Conservation (phyloP, 2,888 invertebrate species). For the Belgica antarctica region DNA sequence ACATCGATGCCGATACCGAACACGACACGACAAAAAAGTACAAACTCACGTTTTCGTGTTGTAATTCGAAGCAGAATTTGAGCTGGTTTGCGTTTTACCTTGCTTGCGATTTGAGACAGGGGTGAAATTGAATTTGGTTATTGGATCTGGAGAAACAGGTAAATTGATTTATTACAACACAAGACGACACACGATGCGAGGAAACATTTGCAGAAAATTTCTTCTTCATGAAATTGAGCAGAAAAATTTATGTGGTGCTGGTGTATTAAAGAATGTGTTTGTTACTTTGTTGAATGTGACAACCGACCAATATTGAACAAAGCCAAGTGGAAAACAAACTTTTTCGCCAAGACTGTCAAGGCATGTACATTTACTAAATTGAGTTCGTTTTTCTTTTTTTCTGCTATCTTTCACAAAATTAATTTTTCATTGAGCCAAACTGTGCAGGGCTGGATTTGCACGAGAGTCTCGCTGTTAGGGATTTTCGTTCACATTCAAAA, state of each 20-base stretch:
- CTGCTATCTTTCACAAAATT: background rate
- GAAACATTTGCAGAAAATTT: background rate
- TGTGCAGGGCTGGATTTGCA: too few species aligned
- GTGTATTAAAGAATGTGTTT: slow-evolving; percentile 4
- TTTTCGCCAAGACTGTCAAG: background rate
- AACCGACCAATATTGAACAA: background rate
- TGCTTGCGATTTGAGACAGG: background rate
- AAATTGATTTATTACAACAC: slow-evolving; percentile 26
- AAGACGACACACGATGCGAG: background rate
- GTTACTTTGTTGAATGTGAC: slow-evolving; percentile 16
- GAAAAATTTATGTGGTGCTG: slow-evolving; percentile 12
- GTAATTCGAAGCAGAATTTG: background rate
- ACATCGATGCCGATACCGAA: too few species aligned
- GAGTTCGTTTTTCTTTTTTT: slow-evolving; percentile 16
- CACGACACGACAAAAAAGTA: too few species aligned
- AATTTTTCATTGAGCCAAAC: slow-evolving; percentile 29
- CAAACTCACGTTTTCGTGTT: background rate
- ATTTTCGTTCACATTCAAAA: too few species aligned
- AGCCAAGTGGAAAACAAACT: background rate
- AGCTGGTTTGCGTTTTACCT: background rate
- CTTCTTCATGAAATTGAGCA: background rate
- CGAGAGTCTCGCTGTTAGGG: too few species aligned
- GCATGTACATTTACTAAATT: slow-evolving; percentile 14
- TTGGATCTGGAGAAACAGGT: slow-evolving; percentile 6
- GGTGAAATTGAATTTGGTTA: slow-evolving; percentile 29